Evolutionary conservation across 2,888 invertebrate species (phyloP).

Genomic region (Brachylomia viminalis): DNA sequence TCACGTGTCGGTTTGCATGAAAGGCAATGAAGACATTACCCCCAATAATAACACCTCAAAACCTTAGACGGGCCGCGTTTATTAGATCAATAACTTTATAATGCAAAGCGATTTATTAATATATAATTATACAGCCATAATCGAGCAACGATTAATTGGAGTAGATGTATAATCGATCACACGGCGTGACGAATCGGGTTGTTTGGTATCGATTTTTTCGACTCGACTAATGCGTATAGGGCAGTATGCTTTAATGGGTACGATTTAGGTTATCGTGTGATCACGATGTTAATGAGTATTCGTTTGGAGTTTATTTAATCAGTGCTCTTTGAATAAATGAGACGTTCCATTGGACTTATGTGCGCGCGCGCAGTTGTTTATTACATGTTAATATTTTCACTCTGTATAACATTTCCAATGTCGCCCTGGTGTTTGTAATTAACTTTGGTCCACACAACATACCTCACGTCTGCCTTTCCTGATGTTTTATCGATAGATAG

Average conservation of each 20-base stretch:
- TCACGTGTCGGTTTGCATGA: constrained; percentile 76
- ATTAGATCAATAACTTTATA: constrained; percentile 87
- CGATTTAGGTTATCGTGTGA: constrained; percentile 83
- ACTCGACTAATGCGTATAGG: constrained; percentile 69
- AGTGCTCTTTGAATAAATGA: constrained; percentile 77
- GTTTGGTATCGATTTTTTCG: constrained; percentile 70
- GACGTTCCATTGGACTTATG: constrained; percentile 75
- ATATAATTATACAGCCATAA: constrained; percentile 82
- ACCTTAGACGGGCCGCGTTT: constrained; percentile 79
- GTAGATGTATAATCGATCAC: constrained; percentile 82
- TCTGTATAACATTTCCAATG: constrained; percentile 68
- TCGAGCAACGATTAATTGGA: constrained; percentile 83
- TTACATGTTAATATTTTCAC: constrained; percentile 67
- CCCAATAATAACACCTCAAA: constrained; percentile 80
- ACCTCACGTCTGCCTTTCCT: constrained; percentile 60
- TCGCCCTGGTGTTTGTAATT: constrained; percentile 64
- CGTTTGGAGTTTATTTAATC: constrained; percentile 76
- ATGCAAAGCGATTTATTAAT: constrained; percentile 86
- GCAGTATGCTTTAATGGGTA: constrained; percentile 71
- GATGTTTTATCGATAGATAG: constrained; percentile 54
- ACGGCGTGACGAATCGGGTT: constrained; percentile 79
- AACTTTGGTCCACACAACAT: constrained; percentile 57
- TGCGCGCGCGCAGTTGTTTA: constrained; percentile 68
- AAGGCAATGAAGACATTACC: constrained; percentile 84
- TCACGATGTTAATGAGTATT: constrained; percentile 81